Evolutionary conservation across 2,113 vertebrate genomes (phyloP).

Genomic region (Crypturellus undulatus): DNA sequence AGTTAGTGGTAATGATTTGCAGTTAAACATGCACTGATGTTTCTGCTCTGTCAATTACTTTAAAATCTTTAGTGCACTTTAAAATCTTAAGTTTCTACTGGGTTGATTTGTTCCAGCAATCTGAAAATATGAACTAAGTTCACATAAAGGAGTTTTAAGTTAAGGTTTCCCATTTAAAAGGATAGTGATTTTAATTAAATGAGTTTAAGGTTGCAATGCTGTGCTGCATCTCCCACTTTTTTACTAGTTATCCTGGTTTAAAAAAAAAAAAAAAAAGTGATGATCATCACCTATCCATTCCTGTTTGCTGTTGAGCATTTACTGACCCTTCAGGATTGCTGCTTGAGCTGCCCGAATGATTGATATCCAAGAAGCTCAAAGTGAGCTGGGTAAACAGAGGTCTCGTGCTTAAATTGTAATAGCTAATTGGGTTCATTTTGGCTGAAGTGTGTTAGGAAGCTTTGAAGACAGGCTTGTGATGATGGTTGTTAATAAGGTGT

Average conservation of each 20-base stretch:
- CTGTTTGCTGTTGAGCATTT: neutral
- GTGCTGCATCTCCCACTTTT: fast-evolving
- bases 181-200: neutral
- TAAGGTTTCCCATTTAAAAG: neutral
- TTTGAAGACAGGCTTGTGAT: neutral
- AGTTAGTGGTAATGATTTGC: neutral
- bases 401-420: slow-evolving; percentile 6
- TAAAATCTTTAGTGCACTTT: neutral
- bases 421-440: neutral
- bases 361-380: neutral
- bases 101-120: neutral
- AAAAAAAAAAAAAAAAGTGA: neutral
- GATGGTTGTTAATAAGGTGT: neutral
- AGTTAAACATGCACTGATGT: neutral
- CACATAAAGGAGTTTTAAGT: neutral
- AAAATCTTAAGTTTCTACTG: neutral
- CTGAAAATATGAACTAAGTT: neutral
- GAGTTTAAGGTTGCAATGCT: neutral
- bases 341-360: neutral
- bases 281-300: neutral
- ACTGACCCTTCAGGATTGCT: neutral
- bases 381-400: neutral
- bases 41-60: neutral
- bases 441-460: neutral
- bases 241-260: neutral